Evolutionary conservation across 1,140 invertebrate genomes (phyloP).

Genomic region (Antheraea pernyi): DNA sequence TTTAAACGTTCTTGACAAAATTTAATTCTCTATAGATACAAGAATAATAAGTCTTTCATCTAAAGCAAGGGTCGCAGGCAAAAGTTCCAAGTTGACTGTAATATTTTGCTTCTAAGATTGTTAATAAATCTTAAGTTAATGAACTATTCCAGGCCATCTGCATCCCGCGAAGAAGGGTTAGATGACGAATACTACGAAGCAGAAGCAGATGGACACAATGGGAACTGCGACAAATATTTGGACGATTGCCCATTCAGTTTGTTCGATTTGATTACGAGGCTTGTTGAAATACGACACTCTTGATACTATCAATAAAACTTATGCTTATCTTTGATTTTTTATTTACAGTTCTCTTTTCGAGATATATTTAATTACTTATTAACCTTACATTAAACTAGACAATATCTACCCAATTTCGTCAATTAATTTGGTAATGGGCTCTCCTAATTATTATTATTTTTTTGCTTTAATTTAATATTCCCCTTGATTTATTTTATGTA

Average conservation of each 20-base stretch:
- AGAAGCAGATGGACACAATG: constrained; percentile 67
- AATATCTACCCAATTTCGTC: no score
- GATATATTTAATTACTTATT: neutral
- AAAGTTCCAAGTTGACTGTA: no score
- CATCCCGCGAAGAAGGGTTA: constrained; percentile 77
- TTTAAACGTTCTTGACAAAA: no score
- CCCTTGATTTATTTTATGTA: no score
- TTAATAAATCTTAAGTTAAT: neutral
- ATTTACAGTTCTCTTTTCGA: neutral
- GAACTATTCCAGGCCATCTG: constrained; percentile 73
- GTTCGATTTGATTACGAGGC: constrained; percentile 61
- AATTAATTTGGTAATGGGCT: no score
- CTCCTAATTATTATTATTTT: no score
- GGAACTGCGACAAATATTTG: constrained; percentile 57
- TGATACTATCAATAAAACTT: neutral
- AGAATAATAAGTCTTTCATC: no score
- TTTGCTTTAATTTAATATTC: no score
- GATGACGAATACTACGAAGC: constrained; percentile 78
- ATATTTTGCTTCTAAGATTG: no score
- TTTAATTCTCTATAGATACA: no score
- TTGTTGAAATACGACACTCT: constrained; percentile 52
- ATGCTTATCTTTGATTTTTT: neutral
- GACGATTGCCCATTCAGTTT: constrained; percentile 60
- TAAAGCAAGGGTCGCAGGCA: no score
- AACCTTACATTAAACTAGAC: no score